Base-by-base conservation (phyloP, 2,113 vertebrate genomes). In the Elephas maximus region DNA sequence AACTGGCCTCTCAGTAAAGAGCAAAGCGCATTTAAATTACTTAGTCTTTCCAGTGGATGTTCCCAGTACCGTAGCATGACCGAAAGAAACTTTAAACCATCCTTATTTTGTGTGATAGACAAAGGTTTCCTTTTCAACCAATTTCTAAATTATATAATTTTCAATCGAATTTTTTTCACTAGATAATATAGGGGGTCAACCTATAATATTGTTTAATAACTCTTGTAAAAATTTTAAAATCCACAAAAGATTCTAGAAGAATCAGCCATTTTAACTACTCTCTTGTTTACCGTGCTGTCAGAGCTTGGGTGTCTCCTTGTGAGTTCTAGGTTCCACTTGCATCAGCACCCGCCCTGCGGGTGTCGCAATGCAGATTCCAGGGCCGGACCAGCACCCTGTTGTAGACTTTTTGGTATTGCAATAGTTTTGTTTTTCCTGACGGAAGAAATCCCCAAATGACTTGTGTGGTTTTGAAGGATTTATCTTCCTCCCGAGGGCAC, bases 151-250 rank as follows among this genome's bases (percentile, higher is more conserved):
- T 33, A 53, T 20, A 2, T 37, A 5, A 82, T 33, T 82, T 69
- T 53, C 71, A 74, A n/a, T 80, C 87, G 82, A 81, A 88, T 79
- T 86, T 80, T 78, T 85, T 93, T 96, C 11, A 5, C 0, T 84
- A 57, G 71, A 2, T 44, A 15, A 57, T 93, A 48, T 41, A 74
- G 28, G 37, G 8, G 57, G 23, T 86, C 81, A 91, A 30, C 3
- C 33, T 89, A 14, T 69, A 65, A 23, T 81, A 20, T 18, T 26
- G 9, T 91, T 79, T 79, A 20, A 51, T 94, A 45, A 93, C 24
- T 81, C 71, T 24, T 1, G 67, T 71, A n/a, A n/a, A n/a, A 71
- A 0, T 69, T 41, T 41, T 0, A 0, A 11, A 87, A 85, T 67
- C 28, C 9, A 37, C 8, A 26, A 33, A 41, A 84, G 21, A 84